Evolutionary conservation across 1,140 invertebrate species (phyloP), one percentile per base, ranked within the genome.

Genomic region (Neodiprion lecontei): DNA sequence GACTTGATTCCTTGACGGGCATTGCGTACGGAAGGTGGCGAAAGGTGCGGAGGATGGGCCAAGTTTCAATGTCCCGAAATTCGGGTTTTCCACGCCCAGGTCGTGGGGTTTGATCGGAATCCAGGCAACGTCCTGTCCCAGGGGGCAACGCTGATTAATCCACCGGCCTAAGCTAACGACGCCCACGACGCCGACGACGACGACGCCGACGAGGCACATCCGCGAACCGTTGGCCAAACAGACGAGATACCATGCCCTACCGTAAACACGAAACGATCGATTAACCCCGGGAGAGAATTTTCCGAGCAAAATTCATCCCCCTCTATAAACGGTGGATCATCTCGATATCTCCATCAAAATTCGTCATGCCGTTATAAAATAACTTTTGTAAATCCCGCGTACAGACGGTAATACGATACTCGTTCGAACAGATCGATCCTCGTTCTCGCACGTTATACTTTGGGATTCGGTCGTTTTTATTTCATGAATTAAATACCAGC

Each of bases 351-450:
- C 61, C 61, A n/a, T n/a, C 21, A 7, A n/a, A 21, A 66, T 21
- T 84, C 48, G 73, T 40, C 28, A 0, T 40, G 28, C 28, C 28
- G 5, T 40, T 40, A 40, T 5, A 5, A 40, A 40, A 40, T 40
- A 1, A 40, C 28, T 40, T 5, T 40, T 1, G 5, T 40, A 40
- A 40, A 40, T 40, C 28, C 5, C 28, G 28, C 28, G 28, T 40
- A 21, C 17, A 21, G 17, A 21, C 17, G 17, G 17, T 21, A 21
- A 21, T 21, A 21, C 17, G 17, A 17, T 17, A 17, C 17, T 17
- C 17, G 17, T 17, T 17, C 17, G 17, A 17, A 17, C 17, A 17
- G 17, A 17, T 17, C 17, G 17, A 21, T 21, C 17, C 0, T 21
- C 17, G 17, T 21, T 21, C 17, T 21, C 17, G 28, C 5, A 3